phyloP scores from a whole-genome alignment of 2,797 vertebrate species.

The Sebastes hubbsi region DNA sequence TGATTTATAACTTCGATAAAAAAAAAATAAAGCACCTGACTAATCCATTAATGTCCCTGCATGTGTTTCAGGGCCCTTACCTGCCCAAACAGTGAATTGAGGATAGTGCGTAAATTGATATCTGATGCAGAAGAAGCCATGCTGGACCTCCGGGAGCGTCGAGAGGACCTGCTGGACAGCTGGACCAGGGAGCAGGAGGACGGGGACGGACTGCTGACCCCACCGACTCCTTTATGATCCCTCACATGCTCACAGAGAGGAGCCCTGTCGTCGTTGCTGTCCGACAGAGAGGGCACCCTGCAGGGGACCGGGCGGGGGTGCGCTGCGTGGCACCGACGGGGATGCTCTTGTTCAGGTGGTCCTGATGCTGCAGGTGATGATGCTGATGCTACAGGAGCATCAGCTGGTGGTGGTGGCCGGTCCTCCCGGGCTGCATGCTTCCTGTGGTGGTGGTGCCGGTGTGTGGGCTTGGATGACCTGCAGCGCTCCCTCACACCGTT shows the following conservation, averaged over 20 bases:
- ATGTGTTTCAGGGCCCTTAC: constrained; percentile 77
- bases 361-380: background rate
- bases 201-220: constrained; percentile 67
- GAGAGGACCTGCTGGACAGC: constrained; percentile 84
- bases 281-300: constrained; percentile 76
- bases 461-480: constrained; percentile 74
- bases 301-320: constrained; percentile 62
- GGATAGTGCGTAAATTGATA: constrained; percentile 88
- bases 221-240: constrained; percentile 69
- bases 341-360: constrained; percentile 50
- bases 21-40: background rate
- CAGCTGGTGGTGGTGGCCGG: constrained; percentile 13
- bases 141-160: constrained; percentile 83
- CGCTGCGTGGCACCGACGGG: constrained; percentile 53
- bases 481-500: constrained; percentile 71
- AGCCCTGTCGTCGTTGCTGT: constrained; percentile 79
- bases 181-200: constrained; percentile 81
- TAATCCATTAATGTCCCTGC: background rate
- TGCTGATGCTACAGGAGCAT: too few relatives aligned
- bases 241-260: constrained; percentile 69
- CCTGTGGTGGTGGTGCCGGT: constrained; percentile 80
- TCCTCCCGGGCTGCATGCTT: constrained; percentile 74
- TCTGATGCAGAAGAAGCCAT: constrained; percentile 85
- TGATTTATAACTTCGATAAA: background rate
- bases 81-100: constrained; percentile 97